Evolutionary conservation across 1,140 invertebrate species (phyloP).

Genomic region (Aphaenogaster ashmeadi): DNA sequence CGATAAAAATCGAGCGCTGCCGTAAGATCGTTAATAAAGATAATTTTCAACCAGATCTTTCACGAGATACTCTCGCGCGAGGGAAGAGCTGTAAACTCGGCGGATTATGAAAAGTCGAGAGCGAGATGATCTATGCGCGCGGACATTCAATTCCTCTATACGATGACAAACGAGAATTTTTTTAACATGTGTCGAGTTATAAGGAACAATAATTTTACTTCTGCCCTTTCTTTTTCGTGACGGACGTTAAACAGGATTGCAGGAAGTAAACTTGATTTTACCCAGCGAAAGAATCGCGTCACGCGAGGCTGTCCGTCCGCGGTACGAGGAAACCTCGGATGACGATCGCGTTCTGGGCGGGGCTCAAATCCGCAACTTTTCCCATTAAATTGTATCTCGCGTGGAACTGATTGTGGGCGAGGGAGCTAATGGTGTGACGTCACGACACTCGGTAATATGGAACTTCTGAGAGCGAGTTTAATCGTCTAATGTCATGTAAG

Average conservation of each 20-base stretch:
- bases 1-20: slow-evolving; percentile 31
- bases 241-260: slow-evolving; percentile 6
- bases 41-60: neutral
- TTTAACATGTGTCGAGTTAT: neutral
- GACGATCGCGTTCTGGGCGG: neutral
- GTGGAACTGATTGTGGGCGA: slow-evolving; percentile 18
- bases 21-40: slow-evolving; percentile 19
- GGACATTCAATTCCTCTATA: slow-evolving; percentile 4
- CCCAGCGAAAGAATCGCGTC: neutral
- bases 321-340: neutral
- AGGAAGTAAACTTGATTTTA: slow-evolving; percentile 38
- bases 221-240: neutral
- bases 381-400: slow-evolving; percentile 59
- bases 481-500: slow-evolving; percentile 52
- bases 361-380: slow-evolving; percentile 15
- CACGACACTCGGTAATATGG: slow-evolving; percentile 46
- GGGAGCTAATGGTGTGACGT: slow-evolving; percentile 43
- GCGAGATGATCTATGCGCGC: neutral
- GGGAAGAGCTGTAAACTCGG: neutral
- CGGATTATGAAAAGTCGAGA: neutral
- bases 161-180: neutral
- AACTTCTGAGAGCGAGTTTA: slow-evolving; percentile 39
- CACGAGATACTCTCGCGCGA: neutral
- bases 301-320: slow-evolving; percentile 8
- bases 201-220: neutral